Evolutionary conservation across 2,797 vertebrate species (phyloP), one percentile per base, ranked within the genome.

Genomic region (Hybognathus amarus): DNA sequence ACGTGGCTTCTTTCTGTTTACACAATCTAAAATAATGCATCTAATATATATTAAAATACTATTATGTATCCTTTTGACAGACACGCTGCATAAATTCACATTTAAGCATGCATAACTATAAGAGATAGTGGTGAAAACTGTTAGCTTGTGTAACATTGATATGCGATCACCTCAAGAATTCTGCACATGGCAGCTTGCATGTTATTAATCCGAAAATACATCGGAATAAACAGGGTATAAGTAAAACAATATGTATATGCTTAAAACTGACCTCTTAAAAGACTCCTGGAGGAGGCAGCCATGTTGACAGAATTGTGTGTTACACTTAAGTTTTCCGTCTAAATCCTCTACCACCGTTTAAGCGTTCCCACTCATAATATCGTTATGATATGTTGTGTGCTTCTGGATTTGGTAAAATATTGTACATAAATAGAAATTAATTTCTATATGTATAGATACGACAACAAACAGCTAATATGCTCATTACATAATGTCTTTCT

Each of bases 261-360:
- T 56, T 63, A 24, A 59, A 81, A 80, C 94, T 94, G 93, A 95
- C 95, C 94, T 95, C 92, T 94, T 88, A 89, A 88, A 24, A 88
- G 24, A 10, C 24, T 87, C 79, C 89, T 88, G 64, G 87, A 74
- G 89, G 89, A 89, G 5, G 91, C 83, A 59, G 94, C 93, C 95
- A 95, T 95, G 61, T 91, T 87, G 83, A 80, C 54, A 42, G 52
- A 83, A 15, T 11, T n/a, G 0, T 59, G 74, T 85, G 83, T 83
- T 56, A 50, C 79, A 0, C 0, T 1, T 15, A 40, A 1, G 20
- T 5, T 17, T 2, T 87, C 89, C 93, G 93, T 87, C 78, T 84
- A 75, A 17, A 88, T 89, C 91, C 89, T 88, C 24, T 52, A 30
- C 36, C 42, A 45, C 4, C 13, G 24, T 22, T 45, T 27, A 83